Conservation (phyloP, 1,140 invertebrate genomes). For the Zophobas atratus region DNA sequence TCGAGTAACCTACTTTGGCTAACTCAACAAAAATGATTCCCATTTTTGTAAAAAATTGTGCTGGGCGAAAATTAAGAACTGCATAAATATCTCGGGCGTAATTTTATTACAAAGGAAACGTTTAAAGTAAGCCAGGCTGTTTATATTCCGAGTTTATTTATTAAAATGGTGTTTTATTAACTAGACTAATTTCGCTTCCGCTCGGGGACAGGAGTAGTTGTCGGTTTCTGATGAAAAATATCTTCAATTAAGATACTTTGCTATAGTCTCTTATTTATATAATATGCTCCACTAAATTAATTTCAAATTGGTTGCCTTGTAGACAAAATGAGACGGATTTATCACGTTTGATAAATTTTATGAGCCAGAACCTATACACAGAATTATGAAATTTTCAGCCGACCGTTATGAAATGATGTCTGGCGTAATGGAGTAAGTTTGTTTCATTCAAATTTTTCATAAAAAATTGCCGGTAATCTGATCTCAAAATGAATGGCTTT, state of each 20-base stretch:
- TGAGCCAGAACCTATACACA: too few species aligned
- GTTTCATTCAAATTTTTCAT: not conserved
- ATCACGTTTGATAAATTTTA: too few species aligned
- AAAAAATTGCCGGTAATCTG: not conserved
- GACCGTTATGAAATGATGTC: not conserved
- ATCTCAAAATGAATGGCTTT: constrained; percentile 13
- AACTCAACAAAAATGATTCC: too few species aligned
- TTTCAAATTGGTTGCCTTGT: not conserved
- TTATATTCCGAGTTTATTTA: constrained; percentile 15
- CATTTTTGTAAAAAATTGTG: too few species aligned
- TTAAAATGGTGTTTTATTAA: constrained; percentile 37
- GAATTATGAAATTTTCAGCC: not conserved
- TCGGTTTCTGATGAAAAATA: constrained; percentile 5
- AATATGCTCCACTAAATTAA: not conserved
- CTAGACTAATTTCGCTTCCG: constrained; percentile 32
- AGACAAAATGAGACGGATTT: not conserved
- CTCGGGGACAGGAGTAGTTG: constrained; percentile 13
- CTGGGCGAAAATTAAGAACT: constrained; percentile 7
- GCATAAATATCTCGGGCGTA: constrained; percentile 12
- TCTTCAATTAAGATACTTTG: constrained; percentile 6
- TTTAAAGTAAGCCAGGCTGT: constrained; percentile 28
- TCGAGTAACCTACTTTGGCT: not conserved
- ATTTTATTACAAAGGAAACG: constrained; percentile 31
- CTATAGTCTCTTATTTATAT: not conserved
- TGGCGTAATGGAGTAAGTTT: constrained; percentile 1